These are phyloP conservation scores for Sciurus vulgaris DNA, from an alignment of 2,797 vertebrate species.

Conservation along the genomic window DNA sequence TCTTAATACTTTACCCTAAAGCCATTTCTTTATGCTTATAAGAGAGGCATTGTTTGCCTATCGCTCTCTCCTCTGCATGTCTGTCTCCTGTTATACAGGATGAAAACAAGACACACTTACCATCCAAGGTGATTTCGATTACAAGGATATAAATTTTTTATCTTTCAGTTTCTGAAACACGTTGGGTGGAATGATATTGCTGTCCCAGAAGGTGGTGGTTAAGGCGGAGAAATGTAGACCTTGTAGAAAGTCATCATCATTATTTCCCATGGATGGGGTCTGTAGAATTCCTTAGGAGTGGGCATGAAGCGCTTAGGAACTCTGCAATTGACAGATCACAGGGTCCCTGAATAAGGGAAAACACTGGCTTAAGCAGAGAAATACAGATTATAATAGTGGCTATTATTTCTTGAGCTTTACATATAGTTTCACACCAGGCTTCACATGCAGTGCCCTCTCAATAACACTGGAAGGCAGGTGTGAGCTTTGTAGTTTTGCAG, in stretches of 20 bases:
- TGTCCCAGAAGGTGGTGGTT: background rate
- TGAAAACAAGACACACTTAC: background rate
- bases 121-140: background rate
- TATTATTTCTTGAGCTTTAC: background rate
- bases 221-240: background rate
- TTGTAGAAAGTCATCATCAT: background rate
- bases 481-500: background rate
- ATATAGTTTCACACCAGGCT: background rate
- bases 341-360: background rate
- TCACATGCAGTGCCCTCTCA: background rate
- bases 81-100: background rate
- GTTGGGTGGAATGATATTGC: background rate
- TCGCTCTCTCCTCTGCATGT: background rate
- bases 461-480: background rate
- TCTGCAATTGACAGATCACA: background rate
- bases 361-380: background rate
- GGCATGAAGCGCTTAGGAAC: background rate
- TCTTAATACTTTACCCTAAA: background rate
- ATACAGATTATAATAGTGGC: background rate
- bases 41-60: background rate
- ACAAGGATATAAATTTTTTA: background rate
- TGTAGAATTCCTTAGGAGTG: background rate
- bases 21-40: background rate
- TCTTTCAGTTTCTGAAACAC: background rate
- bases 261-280: background rate